phyloP scores from a whole-genome alignment of 2,797 vertebrate genomes.

The Acipenser oxyrinchus region DNA sequence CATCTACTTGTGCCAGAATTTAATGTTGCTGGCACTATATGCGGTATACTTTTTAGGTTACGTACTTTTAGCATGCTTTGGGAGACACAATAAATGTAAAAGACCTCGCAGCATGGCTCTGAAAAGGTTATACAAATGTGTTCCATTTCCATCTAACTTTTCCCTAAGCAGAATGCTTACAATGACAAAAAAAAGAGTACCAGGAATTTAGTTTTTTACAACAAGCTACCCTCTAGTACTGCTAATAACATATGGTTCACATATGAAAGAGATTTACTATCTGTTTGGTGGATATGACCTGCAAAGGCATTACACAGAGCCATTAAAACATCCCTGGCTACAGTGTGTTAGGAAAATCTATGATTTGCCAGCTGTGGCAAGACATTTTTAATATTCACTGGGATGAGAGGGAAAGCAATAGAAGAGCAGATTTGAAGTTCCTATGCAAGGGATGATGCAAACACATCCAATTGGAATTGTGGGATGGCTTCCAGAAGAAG shows the following conservation, averaged over 20 bases:
- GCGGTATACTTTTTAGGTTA: no score
- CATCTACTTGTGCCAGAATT: no score
- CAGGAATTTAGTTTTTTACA: no score
- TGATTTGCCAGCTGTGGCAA: conserved; percentile 46
- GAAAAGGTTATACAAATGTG: no score
- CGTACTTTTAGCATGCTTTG: no score
- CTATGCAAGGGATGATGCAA: conserved; percentile 54
- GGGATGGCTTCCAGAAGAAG: conserved; percentile 48
- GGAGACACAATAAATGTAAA: no score
- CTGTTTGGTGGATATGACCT: conserved; percentile 40
- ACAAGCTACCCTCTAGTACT: no score
- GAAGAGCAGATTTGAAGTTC: conserved; percentile 52
- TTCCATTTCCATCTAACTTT: no score
- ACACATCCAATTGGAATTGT: conserved; percentile 44
- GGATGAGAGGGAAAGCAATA: conserved; percentile 38
- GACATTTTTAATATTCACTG: conserved; percentile 42
- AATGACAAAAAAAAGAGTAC: no score
- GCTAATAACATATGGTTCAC: conserved; percentile 18
- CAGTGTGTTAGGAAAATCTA: conserved; percentile 38
- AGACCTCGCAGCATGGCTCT: no score
- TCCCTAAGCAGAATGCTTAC: no score
- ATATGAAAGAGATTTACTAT: conserved; percentile 58
- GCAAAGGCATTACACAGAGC: conserved; percentile 33
- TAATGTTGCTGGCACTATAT: no score
- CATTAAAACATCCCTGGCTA: conserved; percentile 55